These are phyloP conservation scores for Phyllotreta cruciferae DNA, from an alignment of 2,888 invertebrate species.

Conservation along the genomic window DNA sequence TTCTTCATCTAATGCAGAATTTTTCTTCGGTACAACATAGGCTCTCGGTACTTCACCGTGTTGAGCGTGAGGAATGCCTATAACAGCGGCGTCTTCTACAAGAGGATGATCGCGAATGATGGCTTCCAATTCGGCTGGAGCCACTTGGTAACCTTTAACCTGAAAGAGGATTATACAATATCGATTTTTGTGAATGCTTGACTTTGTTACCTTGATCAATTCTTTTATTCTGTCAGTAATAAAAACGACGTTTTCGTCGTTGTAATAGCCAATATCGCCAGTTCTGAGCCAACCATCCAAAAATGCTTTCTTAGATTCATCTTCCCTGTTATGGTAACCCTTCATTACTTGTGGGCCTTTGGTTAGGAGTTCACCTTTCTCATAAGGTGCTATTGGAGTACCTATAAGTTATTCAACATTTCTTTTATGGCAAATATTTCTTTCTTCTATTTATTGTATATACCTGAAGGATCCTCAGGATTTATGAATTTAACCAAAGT, in stretches of 20 bases:
- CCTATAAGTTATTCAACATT: constrained; percentile 13
- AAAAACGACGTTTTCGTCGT: constrained; percentile 70
- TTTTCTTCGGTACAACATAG: constrained; percentile 64
- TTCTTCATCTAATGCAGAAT: constrained; percentile 8
- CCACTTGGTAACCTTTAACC: constrained; percentile 67
- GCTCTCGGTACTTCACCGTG: constrained; percentile 81
- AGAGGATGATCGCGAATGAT: constrained; percentile 74
- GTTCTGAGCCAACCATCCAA: constrained; percentile 76
- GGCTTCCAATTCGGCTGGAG: constrained; percentile 87
- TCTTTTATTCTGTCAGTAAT: constrained; percentile 83
- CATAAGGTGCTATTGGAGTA: constrained; percentile 30
- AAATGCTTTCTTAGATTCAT: constrained; percentile 65
- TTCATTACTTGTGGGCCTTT: constrained; percentile 85
- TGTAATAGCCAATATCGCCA: constrained; percentile 67
- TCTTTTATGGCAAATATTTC: not conserved
- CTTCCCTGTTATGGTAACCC: constrained; percentile 78
- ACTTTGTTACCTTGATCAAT: constrained; percentile 70
- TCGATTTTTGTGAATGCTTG: not conserved
- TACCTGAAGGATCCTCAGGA: constrained; percentile 51
- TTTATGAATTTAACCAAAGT: constrained; percentile 71
- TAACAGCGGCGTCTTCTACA: constrained; percentile 81
- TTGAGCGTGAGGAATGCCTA: constrained; percentile 73
- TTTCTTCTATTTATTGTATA: not conserved
- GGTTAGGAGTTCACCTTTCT: constrained; percentile 74
- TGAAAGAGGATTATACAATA: constrained; percentile 7